Evolutionary conservation across 2,888 invertebrate genomes (phyloP).

Genomic region (Drosophila villosipedis): DNA sequence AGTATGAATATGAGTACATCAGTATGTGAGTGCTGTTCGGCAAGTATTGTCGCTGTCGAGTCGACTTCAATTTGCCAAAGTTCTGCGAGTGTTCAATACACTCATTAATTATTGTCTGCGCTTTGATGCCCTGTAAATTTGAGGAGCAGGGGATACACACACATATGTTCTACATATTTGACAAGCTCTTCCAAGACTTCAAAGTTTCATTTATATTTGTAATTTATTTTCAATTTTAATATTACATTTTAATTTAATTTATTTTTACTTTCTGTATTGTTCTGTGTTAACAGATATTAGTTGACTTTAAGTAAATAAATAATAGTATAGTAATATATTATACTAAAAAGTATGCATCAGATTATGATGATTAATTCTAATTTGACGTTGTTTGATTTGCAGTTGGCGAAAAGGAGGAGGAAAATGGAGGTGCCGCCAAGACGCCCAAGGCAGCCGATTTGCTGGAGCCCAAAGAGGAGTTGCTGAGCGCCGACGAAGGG

Average conservation of each 20-base stretch:
- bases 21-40: conserved; percentile 4
- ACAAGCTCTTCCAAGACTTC: not conserved
- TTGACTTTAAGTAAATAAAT: too few relatives aligned
- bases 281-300: too few relatives aligned
- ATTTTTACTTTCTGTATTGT: not conserved
- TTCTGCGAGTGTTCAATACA: conserved; percentile 34
- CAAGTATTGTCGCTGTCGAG: conserved; percentile 15
- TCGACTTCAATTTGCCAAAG: conserved; percentile 34
- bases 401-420: conserved; percentile 77
- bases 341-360: too few relatives aligned
- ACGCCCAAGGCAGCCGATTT: conserved; percentile 54
- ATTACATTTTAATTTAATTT: not conserved
- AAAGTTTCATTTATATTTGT: not conserved
- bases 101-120: not conserved
- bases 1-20: conserved; percentile 1
- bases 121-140: conserved; percentile 5
- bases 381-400: conserved; percentile 24
- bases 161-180: not conserved
- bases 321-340: too few relatives aligned
- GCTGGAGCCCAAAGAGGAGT: conserved; percentile 81
- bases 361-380: conserved; percentile 55
- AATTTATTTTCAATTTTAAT: not conserved
- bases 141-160: not conserved
- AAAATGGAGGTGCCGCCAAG: conserved; percentile 38
- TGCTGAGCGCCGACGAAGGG: conserved; percentile 73